Evolutionary conservation across 2,888 invertebrate genomes (phyloP), one percentile per base, ranked within the genome.

Genomic region (Branchellion lobata): DNA sequence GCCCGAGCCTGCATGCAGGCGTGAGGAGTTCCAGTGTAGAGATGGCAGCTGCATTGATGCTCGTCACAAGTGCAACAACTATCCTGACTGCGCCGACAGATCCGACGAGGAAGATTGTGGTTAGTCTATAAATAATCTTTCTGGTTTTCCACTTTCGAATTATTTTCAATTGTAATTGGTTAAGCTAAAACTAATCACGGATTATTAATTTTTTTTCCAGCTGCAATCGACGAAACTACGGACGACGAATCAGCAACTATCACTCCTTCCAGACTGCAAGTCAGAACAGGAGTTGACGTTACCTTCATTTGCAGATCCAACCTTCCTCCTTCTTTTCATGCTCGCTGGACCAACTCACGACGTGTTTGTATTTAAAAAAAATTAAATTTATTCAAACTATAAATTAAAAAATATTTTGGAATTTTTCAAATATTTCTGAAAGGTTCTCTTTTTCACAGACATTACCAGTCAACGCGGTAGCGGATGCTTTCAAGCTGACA

Each of bases 31-130:
- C 81, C 83, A 80, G 36, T 87, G 87, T 83, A 80, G 88, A 79
- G 91, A 91, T 85, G 90, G 91, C n/a, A 87, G 88, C 81, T 95
- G 94, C 90, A 92, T 95, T 87, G 92, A 92, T 83, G 90, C 90
- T 87, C 89, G 90, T 84, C 91, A 92, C 85, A 92, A 92, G 21
- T 89, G 89, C 84, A 87, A 89, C 83, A 86, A 86, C 5, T 81
- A 81, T 24, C 53, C 83, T 34, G 85, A 89, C 79, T 89, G 89
- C 83, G 83, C 84, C 1, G 87, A 88, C 83, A 85, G 86, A 18
- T 85, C 86, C 51, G 88, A 89, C 84, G 88, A 89, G 82, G 76
- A 82, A n/a, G 83, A 84, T 40, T 87, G 87, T 82, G 78, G 80
- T 81, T 78, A 71, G 80, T 18, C 11, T 47, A 47, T 47, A 47